Percentiles rank a stretch among this genome's conserved stretches.
phyloP scores from a whole-genome alignment of 2,797 vertebrate species.

The Bovichtus variegatus region DNA sequence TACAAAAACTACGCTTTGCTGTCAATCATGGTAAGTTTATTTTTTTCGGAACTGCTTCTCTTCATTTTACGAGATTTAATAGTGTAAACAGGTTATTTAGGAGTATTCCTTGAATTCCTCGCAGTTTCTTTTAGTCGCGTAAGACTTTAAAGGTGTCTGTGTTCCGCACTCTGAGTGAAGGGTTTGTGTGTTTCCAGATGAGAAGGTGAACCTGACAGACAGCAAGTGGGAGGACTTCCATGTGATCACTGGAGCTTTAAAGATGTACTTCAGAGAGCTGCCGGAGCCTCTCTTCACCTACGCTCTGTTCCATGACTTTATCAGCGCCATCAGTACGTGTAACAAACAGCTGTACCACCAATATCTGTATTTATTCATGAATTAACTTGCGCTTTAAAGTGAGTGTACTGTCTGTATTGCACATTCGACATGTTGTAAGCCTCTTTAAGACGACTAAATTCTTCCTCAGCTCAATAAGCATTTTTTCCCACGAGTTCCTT shows the following conservation, averaged over 20 bases:
- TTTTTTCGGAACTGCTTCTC: neutral
- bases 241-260: slow-evolving; percentile 95
- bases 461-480: neutral
- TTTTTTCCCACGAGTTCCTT: neutral
- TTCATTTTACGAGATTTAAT: neutral
- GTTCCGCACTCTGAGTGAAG: neutral
- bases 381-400: neutral
- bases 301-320: slow-evolving; percentile 93
- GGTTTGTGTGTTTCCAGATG: slow-evolving; percentile 85
- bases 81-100: too few species aligned
- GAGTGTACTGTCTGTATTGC: neutral
- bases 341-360: neutral
- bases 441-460: too few species aligned
- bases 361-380: too few species aligned
- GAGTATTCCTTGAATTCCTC: neutral
- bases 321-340: slow-evolving; percentile 92
- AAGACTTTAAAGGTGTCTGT: neutral
- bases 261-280: slow-evolving; percentile 98
- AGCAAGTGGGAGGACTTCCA: slow-evolving; percentile 99
- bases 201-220: slow-evolving; percentile 93
- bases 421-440: too few species aligned
- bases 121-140: neutral
- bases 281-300: slow-evolving; percentile 96
- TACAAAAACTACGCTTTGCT: slow-evolving; percentile 96
- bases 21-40: slow-evolving; percentile 92